A percentile compares a stretch with the other conserved stretches of the same genome.
These are phyloP conservation scores for Drosophila flavopinicola DNA, from an alignment of 2,888 invertebrate genomes.

Conservation along the genomic window DNA sequence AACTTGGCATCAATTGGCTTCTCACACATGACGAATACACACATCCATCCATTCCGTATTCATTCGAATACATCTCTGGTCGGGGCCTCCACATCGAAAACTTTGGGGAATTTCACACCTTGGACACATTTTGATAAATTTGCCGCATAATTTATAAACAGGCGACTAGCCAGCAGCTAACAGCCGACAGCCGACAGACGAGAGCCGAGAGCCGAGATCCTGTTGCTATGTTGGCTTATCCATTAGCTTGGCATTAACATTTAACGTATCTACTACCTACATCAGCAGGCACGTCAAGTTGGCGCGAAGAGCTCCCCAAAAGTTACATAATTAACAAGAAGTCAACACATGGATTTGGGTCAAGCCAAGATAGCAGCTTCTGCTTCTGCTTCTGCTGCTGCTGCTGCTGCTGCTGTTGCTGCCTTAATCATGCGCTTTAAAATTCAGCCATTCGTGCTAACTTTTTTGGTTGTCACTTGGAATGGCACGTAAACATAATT, in stretches of 20 bases:
- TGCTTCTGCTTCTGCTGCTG: slow-evolving; percentile 10
- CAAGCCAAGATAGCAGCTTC: slow-evolving; percentile 17
- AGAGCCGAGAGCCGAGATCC: too few relatives aligned
- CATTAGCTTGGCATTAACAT: slow-evolving; percentile 51
- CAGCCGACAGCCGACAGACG: too few relatives aligned
- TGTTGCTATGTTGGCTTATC: slow-evolving; percentile 15
- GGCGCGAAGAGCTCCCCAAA: slow-evolving; percentile 40
- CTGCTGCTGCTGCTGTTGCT: neutral
- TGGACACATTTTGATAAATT: slow-evolving; percentile 7
- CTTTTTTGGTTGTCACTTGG: slow-evolving; percentile 49
- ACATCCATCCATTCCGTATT: slow-evolving; percentile 26
- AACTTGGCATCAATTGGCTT: slow-evolving; percentile 20
- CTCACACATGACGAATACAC: slow-evolving; percentile 8
- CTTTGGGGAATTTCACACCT: slow-evolving; percentile 18
- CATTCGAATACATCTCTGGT: slow-evolving; percentile 5
- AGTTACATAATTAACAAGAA: slow-evolving; percentile 70
- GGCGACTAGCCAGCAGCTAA: neutral
- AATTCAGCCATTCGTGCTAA: slow-evolving; percentile 59
- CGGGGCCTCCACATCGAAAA: slow-evolving; percentile 19
- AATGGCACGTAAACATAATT: slow-evolving; percentile 73
- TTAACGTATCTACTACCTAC: slow-evolving; percentile 35
- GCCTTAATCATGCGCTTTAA: slow-evolving; percentile 44
- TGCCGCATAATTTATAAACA: slow-evolving; percentile 22
- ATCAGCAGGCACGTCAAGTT: slow-evolving; percentile 44
- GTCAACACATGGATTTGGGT: slow-evolving; percentile 68